These are phyloP conservation scores for Dasyornis broadbenti DNA, from an alignment of 2,113 vertebrate species.

Conservation along the genomic window DNA sequence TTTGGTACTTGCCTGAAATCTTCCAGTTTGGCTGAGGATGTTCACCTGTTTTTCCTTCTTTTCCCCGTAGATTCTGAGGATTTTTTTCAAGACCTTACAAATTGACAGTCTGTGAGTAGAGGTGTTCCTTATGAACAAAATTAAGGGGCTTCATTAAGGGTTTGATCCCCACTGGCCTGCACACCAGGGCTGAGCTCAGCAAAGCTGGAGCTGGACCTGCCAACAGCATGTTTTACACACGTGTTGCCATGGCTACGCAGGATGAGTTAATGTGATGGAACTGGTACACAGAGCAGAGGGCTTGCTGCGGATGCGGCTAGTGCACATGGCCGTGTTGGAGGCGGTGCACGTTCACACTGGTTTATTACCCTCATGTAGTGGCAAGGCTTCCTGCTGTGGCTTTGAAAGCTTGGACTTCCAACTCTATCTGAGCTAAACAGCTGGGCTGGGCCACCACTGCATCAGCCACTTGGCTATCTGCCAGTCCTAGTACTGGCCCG, in stretches of 20 bases:
- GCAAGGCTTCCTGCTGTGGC: conserved; percentile 49
- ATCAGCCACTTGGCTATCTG: background rate
- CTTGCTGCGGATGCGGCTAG: background rate
- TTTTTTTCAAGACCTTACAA: background rate
- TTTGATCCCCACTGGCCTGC: background rate
- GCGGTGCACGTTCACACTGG: background rate
- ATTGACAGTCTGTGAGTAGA: background rate
- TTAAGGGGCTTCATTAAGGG: background rate
- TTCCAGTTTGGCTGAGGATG: background rate
- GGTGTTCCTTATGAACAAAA: background rate
- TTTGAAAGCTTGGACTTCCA: conserved; percentile 35
- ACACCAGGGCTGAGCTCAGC: background rate
- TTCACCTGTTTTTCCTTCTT: background rate
- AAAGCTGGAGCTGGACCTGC: background rate
- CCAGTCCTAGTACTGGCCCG: rapidly evolving
- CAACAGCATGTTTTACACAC: background rate
- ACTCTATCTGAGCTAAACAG: background rate
- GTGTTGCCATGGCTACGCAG: conserved; percentile 61
- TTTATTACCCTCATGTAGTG: conserved; percentile 32
- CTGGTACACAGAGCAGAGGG: background rate
- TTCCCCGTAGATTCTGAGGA: background rate
- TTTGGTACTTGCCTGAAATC: background rate
- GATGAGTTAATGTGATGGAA: conserved; percentile 70
- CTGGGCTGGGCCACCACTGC: rapidly evolving
- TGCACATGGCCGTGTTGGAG: conserved; percentile 2